These are phyloP conservation scores for Drosophila guanche DNA, from an alignment of 1,140 invertebrate species.

Conservation along the genomic window DNA sequence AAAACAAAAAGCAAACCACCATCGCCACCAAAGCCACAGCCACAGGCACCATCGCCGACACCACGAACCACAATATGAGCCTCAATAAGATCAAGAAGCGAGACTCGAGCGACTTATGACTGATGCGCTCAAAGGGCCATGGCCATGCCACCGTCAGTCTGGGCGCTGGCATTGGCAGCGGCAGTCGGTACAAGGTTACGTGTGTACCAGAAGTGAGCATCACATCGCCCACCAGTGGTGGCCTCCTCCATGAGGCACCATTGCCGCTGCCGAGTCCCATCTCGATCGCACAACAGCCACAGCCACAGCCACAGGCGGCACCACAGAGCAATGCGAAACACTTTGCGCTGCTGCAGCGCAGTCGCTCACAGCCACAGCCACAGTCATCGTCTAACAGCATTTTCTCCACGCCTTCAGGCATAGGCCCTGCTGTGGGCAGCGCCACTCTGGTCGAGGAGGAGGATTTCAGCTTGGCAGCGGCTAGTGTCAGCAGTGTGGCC, in stretches of 20 bases:
- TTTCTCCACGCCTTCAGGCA: constrained; percentile 76
- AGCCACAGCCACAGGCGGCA: constrained; percentile 36
- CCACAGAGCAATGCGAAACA: constrained; percentile 63
- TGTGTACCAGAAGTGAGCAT: constrained; percentile 82
- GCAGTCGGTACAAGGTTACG: constrained; percentile 81
- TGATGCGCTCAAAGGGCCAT: constrained; percentile 75
- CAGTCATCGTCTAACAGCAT: constrained; percentile 79
- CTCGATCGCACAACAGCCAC: too few species aligned
- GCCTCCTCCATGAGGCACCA: constrained; percentile 33
- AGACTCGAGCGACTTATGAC: constrained; percentile 83
- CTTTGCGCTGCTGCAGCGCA: constrained; percentile 66
- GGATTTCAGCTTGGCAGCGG: constrained; percentile 76
- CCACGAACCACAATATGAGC: constrained; percentile 75
- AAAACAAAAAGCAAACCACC: constrained; percentile 54
- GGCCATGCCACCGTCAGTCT: constrained; percentile 54
- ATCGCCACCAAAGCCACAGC: constrained; percentile 40
- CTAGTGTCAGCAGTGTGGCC: constrained; percentile 30
- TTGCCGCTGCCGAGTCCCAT: constrained; percentile 1
- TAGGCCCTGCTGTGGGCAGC: constrained; percentile 42
- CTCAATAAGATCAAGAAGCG: constrained; percentile 83
- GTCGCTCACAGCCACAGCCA: constrained; percentile 59
- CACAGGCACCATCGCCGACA: constrained; percentile 42
- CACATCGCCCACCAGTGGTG: constrained; percentile 75
- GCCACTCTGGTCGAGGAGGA: constrained; percentile 81
- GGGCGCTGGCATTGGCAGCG: constrained; percentile 67